Evolutionary conservation across 2,888 invertebrate genomes (phyloP), one percentile per base, ranked within the genome.

Genomic region (Apoda limacodes): DNA sequence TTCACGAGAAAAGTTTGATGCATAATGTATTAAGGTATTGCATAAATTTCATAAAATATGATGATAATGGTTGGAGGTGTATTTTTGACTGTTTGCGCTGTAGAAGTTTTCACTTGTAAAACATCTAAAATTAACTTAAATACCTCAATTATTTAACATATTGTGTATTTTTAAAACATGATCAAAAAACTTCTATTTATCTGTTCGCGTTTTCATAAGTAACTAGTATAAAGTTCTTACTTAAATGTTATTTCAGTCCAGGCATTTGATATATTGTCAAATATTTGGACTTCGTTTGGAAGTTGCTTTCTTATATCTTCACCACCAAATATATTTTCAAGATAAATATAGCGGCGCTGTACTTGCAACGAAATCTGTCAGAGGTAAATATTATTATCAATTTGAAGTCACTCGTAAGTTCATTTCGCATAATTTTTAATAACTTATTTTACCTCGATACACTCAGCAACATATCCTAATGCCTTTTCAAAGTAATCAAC

Each of bases 401-500:
- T 33, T 12, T 12, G 13, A 25, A 22, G 9, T 13, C 11, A 9
- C 9, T 3, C n/a, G 9, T 5, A 15, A 26, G 9, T 9, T 25
- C 13, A 13, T 27, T 5, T 1, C 9, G 11, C 9, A 19, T n/a
- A n/a, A n/a, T n/a, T n/a, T 13, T 21, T n/a, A 10, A 5, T 14
- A 9, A 21, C 23, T 17, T 2, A 25, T 28, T 9, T 38, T 53
- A 86, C 83, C 71, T 95, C 95, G 23, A 94, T 81, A 28, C 89
- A 88, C 65, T 95, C 95, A 36, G 88, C 85, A 5, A 95, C 86
- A 38, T 88, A 88, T 2, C 93, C 90, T 34, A 95, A 70, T 1
- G 89, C 86, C 48, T 90, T 86, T 64, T 95, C 95, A 93, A 94
- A 94, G 55, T 87, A 86, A 54, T 94, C 92, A 1, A 94, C 93